Evolutionary conservation across 2,888 invertebrate genomes (phyloP), one percentile per base, ranked within the genome.

Genomic region (Syritta pipiens): DNA sequence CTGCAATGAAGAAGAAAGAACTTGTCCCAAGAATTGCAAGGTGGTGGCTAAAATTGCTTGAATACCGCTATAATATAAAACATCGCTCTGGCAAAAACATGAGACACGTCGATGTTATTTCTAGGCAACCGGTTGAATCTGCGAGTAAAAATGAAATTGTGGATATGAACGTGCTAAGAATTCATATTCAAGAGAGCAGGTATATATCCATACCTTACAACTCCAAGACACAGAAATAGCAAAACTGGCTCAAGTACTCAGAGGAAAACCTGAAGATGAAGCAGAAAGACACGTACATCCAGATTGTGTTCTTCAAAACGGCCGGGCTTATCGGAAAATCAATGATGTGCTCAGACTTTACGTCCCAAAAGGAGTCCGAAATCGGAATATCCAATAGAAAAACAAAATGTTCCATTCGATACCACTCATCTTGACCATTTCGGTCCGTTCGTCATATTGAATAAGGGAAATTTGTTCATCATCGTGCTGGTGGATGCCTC

Each of bases 41-140:
- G 2, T 81, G 81, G 81, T 81, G 72, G 74, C 20, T 82, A 0
- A 42, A 28, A 0, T 72, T 82, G 51, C 55, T 68, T 9, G 75
- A 82, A n/a, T 81, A 53, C 4, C 74, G 82, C 24, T 46, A 69
- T 22, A 20, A 42, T 1, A 48, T 82, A 3, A 62, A 72, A 4
- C 82, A 81, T 55, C 57, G 81, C 5, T 40, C 71, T 0, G 75
- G 67, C 1, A 51, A 57, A 9, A n/a, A 35, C 1, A 74, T 59
- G 51, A 24, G 9, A 0, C 59, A 67, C 3, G 65, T 28, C 0
- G 59, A 74, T 37, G 24, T 59, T 0, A 49, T 59, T 3, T 65
- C 63, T 14, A 9, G 63, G 4, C n/a, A 37, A 5, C 42, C 40
- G 2, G 5, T 26, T 17, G 12, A 35, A 42, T n/a, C 20, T 28